A percentile compares a stretch with the other conserved stretches of the same genome.
phyloP scores from a whole-genome alignment of 2,797 vertebrate genomes.

The Okamejei kenojei region DNA sequence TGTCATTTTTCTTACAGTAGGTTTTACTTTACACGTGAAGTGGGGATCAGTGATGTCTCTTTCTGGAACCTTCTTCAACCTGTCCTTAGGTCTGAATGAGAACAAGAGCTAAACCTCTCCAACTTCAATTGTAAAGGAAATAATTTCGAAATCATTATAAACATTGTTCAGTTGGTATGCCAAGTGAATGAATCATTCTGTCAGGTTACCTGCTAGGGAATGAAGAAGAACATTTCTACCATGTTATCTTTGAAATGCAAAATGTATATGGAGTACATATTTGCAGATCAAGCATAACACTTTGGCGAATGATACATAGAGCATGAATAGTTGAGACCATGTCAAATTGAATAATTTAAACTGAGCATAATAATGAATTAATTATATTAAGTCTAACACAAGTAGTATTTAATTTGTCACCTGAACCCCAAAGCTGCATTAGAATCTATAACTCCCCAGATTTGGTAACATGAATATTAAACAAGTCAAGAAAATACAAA shows the following conservation, averaged over 20 bases:
- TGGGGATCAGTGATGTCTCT: not conserved
- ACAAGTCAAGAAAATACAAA: not conserved
- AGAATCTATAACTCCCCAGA: not conserved
- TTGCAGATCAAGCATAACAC: not conserved
- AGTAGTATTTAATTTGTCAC: not conserved
- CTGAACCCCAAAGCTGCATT: not conserved
- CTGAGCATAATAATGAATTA: not conserved
- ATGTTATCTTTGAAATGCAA: not conserved
- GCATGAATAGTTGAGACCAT: not conserved
- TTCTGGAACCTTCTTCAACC: not conserved
- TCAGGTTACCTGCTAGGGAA: not conserved
- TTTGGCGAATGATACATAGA: not conserved
- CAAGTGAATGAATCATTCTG: not conserved
- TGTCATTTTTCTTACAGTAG: not conserved
- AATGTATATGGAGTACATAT: not conserved
- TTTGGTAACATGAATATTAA: not conserved
- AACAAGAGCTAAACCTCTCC: not conserved
- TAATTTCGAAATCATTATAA: not conserved
- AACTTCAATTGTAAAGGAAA: not conserved
- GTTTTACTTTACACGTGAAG: not conserved
- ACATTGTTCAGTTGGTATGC: not conserved
- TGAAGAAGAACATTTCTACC: not conserved
- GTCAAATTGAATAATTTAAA: not conserved
- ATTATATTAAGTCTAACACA: not conserved
- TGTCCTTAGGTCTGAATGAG: not conserved